Conservation (phyloP, 2,888 invertebrate species). For the Cecidostiba fungosa region DNA sequence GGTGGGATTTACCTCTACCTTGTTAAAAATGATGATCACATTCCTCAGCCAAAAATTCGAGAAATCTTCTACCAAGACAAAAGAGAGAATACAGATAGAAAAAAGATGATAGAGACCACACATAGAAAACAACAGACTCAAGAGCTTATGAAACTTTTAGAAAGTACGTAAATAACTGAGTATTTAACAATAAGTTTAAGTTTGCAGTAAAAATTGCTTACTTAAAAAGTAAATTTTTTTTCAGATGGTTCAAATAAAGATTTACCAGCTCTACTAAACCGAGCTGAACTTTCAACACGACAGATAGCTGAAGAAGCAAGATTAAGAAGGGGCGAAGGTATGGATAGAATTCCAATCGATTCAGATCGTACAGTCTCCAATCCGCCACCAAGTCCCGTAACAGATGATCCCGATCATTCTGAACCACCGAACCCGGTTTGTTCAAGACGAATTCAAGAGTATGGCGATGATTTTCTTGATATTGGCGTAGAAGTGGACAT, state of each 20-base stretch:
- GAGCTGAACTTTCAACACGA: constrained; percentile 83
- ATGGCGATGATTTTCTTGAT: constrained; percentile 88
- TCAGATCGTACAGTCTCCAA: constrained; percentile 83
- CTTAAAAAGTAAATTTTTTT: constrained; percentile 47
- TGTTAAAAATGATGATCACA: constrained; percentile 86
- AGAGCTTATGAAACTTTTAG: constrained; percentile 81
- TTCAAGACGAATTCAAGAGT: constrained; percentile 79
- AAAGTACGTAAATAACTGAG: constrained; percentile 70
- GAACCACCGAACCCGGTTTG: constrained; percentile 71
- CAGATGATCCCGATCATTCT: constrained; percentile 83
- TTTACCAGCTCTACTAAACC: constrained; percentile 84
- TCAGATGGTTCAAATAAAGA: constrained; percentile 82
- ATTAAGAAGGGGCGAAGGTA: constrained; percentile 77
- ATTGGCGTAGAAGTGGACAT: constrained; percentile 86
- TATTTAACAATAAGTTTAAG: constrained; percentile 25
- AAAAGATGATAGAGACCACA: constrained; percentile 83
- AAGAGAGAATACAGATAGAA: constrained; percentile 82
- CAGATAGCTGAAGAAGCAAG: constrained; percentile 83
- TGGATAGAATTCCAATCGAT: constrained; percentile 76
- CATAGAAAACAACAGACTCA: constrained; percentile 84
- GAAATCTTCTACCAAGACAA: constrained; percentile 87
- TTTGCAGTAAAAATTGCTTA: not conserved
- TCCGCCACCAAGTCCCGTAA: constrained; percentile 91
- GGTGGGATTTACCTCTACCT: constrained; percentile 93
- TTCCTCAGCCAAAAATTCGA: constrained; percentile 85